Percentiles rank a stretch among this genome's conserved stretches.
Evolutionary conservation across 1,140 invertebrate genomes (phyloP).

Genomic region (Palaemon carinicauda): DNA sequence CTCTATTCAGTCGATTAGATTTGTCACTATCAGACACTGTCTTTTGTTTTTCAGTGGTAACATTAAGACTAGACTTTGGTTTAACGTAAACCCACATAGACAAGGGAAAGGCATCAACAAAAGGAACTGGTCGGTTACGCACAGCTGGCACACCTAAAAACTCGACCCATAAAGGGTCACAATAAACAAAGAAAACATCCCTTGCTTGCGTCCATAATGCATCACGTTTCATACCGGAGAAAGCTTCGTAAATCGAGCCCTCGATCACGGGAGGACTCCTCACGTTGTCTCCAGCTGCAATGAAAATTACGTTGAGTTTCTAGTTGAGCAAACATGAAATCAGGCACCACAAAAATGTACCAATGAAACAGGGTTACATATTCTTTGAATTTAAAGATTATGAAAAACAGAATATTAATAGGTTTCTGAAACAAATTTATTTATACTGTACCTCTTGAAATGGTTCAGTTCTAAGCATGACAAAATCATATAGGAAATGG

Average conservation of each 20-base stretch:
- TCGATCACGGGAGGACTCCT: slow-evolving; percentile 64
- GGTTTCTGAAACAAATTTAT: too few relatives aligned
- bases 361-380: neutral
- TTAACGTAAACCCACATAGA: slow-evolving; percentile 77
- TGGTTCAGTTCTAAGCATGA: too few relatives aligned
- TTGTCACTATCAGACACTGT: slow-evolving; percentile 4
- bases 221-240: slow-evolving; percentile 62
- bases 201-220: slow-evolving; percentile 83
- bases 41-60: neutral
- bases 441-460: too few relatives aligned
- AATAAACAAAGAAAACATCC: slow-evolving; percentile 85
- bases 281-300: slow-evolving; percentile 69
- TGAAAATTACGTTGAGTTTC: neutral
- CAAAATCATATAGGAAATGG: neutral
- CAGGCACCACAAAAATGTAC: too few relatives aligned
- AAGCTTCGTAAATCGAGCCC: slow-evolving; percentile 65
- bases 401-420: neutral
- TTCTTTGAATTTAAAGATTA: neutral
- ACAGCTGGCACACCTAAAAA: slow-evolving; percentile 79
- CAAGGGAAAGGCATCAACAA: slow-evolving; percentile 89
- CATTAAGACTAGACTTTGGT: slow-evolving; percentile 49
- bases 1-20: neutral
- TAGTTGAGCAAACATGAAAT: too few relatives aligned
- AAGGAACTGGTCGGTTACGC: slow-evolving; percentile 79
- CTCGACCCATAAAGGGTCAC: slow-evolving; percentile 93